phyloP scores from a whole-genome alignment of 1,140 invertebrate genomes.

The Pectinophora gossypiella region DNA sequence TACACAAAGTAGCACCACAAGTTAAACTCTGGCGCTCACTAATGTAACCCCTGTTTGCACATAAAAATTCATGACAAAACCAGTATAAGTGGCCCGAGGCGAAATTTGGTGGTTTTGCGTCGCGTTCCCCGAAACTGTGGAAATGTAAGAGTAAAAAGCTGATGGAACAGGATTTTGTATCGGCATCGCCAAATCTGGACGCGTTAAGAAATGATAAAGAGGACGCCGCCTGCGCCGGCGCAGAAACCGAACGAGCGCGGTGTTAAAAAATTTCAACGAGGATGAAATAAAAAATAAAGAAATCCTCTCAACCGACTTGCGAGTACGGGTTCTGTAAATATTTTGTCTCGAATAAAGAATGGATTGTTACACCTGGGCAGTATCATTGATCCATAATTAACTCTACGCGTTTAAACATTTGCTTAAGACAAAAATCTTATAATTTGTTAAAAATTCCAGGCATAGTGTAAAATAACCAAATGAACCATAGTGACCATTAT shows the following conservation, averaged over 20 bases:
- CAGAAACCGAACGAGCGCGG: constrained; percentile 18
- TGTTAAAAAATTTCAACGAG: constrained; percentile 31
- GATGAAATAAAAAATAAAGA: constrained; percentile 26
- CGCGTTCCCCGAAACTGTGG: constrained; percentile 64
- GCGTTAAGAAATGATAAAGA: constrained; percentile 69
- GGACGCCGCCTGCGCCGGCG: constrained; percentile 35
- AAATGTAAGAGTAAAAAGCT: constrained; percentile 68
- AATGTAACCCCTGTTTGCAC: constrained; percentile 33
- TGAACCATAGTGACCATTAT: no score
- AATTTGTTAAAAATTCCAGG: no score
- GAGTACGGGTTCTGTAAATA: no score
- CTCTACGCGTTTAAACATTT: no score
- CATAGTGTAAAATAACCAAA: no score
- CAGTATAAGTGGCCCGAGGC: constrained; percentile 68
- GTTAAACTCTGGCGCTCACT: not conserved
- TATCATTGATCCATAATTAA: no score
- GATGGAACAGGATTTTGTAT: constrained; percentile 68
- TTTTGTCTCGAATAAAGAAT: no score
- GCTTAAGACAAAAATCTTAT: no score
- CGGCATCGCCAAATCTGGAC: constrained; percentile 67
- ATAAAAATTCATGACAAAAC: constrained; percentile 72
- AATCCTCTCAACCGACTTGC: not conserved
- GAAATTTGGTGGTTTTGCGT: constrained; percentile 36
- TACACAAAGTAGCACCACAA: no score
- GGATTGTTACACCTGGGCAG: no score